Evolutionary conservation across 2,888 invertebrate genomes (phyloP).

Genomic region (Amiota minor): DNA sequence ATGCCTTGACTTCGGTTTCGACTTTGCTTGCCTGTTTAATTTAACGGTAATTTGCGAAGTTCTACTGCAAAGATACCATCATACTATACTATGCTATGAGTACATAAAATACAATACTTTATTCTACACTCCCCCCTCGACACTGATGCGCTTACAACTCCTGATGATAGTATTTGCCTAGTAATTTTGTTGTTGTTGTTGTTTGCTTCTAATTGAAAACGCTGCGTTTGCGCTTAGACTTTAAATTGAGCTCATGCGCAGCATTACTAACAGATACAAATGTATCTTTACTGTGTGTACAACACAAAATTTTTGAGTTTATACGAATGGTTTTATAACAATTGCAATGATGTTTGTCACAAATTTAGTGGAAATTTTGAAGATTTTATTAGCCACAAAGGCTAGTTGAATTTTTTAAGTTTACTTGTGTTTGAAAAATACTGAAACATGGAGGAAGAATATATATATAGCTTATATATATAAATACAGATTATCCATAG

Average conservation of each 20-base stretch:
- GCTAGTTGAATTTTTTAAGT: no score
- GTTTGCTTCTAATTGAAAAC: conserved; percentile 49
- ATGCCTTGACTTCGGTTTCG: no score
- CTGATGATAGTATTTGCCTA: conserved; percentile 55
- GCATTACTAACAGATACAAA: neutral
- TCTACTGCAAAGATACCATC: neutral
- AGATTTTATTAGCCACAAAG: no score
- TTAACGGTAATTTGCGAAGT: conserved; percentile 60
- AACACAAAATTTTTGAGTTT: neutral
- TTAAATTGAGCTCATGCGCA: conserved; percentile 17
- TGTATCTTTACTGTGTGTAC: neutral
- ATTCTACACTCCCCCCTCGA: neutral
- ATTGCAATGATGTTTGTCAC: no score
- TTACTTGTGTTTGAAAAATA: no score
- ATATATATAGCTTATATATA: no score
- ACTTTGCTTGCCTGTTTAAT: conserved; percentile 48
- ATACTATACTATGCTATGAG: no score
- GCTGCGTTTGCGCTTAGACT: conserved; percentile 3
- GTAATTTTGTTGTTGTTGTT: conserved; percentile 55
- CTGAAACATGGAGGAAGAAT: no score
- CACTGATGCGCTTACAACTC: conserved; percentile 36
- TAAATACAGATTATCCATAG: no score
- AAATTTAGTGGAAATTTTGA: no score
- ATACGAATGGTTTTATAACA: no score
- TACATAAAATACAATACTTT: no score